These are phyloP conservation scores for Alloscopus bannaensis DNA, from an alignment of 2,888 invertebrate genomes.

Conservation along the genomic window DNA sequence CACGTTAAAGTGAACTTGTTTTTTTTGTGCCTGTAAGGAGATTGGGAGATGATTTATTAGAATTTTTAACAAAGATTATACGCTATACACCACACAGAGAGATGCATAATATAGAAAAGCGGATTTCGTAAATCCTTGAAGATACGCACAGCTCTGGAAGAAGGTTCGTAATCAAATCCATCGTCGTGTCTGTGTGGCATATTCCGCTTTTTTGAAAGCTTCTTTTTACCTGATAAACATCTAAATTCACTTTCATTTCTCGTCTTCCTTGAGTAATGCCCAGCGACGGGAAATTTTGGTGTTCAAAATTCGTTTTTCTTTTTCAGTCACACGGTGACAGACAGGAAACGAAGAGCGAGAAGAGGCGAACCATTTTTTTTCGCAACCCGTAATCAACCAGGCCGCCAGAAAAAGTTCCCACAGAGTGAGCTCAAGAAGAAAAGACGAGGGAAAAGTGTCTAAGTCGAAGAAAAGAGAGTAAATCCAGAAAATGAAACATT, in stretches of 20 bases:
- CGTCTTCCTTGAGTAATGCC: constrained; percentile 15
- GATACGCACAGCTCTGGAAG: neutral
- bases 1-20: neutral
- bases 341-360: neutral
- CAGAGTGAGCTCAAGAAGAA: constrained; percentile 7
- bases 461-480: neutral
- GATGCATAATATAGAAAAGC: too few relatives aligned
- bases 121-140: too few relatives aligned
- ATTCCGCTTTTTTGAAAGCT: neutral
- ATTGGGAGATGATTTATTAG: constrained; percentile 42
- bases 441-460: constrained; percentile 14
- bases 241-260: constrained; percentile 34
- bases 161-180: neutral
- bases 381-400: too few relatives aligned
- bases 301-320: constrained; percentile 13
- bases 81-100: neutral
- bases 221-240: constrained; percentile 47
- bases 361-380: neutral
- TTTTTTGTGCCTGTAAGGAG: constrained; percentile 12
- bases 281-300: constrained; percentile 2
- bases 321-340: constrained; percentile 6
- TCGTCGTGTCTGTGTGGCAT: neutral
- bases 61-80: constrained; percentile 17
- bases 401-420: too few relatives aligned
- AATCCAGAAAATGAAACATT: constrained; percentile 53